phyloP scores from a whole-genome alignment of 2,113 vertebrate genomes.

The Paraplagusia blochii region DNA sequence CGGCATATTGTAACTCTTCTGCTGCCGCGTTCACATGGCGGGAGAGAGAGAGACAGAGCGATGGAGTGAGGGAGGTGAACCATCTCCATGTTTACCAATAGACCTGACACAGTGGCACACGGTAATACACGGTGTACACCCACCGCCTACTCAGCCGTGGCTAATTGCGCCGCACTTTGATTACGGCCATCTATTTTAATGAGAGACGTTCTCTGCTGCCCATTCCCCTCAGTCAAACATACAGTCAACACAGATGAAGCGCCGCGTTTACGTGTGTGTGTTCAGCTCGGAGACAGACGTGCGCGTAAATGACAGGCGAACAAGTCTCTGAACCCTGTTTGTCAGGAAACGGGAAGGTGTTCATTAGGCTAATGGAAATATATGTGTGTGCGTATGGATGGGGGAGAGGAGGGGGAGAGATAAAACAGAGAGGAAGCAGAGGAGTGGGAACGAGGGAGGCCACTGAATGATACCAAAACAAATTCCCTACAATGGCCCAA shows the following conservation, averaged over 20 bases:
- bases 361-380: constrained; percentile 77
- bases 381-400: constrained; percentile 60
- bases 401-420: constrained; percentile 28
- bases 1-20: constrained; percentile 37
- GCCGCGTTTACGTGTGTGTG: neutral
- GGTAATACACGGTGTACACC: constrained; percentile 37
- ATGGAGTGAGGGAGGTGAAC: constrained; percentile 30
- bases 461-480: constrained; percentile 59
- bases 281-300: constrained; percentile 3
- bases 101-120: constrained; percentile 54
- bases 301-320: constrained; percentile 33
- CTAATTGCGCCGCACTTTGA: constrained; percentile 76
- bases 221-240: constrained; percentile 42
- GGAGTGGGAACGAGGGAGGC: constrained; percentile 15
- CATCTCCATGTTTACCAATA: constrained; percentile 55
- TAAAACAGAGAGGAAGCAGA: constrained; percentile 20
- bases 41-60: no score
- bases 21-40: constrained; percentile 34
- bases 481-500: constrained; percentile 57
- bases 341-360: constrained; percentile 67
- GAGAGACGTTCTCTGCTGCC: constrained; percentile 58
- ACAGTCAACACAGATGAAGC: constrained; percentile 21
- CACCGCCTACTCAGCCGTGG: constrained; percentile 60
- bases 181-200: constrained; percentile 78
- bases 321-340: constrained; percentile 56